Evolutionary conservation across 1,140 invertebrate genomes (phyloP).

Genomic region (Trichomalopsis sarcophagae): DNA sequence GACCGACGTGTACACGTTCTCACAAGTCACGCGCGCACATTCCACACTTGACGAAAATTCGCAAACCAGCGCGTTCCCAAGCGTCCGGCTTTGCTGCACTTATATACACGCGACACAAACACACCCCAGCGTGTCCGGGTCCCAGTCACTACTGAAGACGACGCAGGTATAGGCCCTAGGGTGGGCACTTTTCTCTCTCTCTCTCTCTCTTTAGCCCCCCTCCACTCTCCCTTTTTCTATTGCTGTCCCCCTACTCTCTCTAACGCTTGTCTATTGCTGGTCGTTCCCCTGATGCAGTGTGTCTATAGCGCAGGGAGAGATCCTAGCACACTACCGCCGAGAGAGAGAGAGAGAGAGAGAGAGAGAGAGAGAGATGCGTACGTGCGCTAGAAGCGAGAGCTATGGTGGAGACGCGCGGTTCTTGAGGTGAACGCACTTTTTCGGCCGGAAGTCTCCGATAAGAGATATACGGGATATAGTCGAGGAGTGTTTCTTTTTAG

Average conservation of each 20-base stretch:
- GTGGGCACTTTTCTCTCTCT: conserved; percentile 52
- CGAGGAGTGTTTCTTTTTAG: too few relatives aligned
- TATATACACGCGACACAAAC: not conserved
- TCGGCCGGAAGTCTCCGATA: not conserved
- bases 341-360: not conserved
- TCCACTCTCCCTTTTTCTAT: not conserved
- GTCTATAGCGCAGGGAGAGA: not conserved
- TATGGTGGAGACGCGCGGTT: not conserved
- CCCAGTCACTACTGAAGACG: not conserved
- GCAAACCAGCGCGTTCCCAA: not conserved
- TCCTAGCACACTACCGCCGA: not conserved
- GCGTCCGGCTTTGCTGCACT: not conserved
- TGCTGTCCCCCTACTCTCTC: not conserved
- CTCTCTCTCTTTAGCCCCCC: conserved; percentile 42
- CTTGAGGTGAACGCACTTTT: not conserved
- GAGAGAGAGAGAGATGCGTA: not conserved
- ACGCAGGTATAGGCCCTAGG: conserved; percentile 68
- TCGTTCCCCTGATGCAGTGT: not conserved
- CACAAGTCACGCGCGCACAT: not conserved
- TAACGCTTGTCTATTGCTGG: not conserved
- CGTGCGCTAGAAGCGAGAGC: not conserved
- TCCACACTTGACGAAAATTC: not conserved
- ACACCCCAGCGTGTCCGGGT: too few relatives aligned
- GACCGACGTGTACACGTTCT: too few relatives aligned
- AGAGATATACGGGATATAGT: not conserved